A percentile compares a stretch with the other conserved stretches of the same genome.
Conservation (phyloP, 2,113 vertebrate species). For the Formicarius rufipectus region DNA sequence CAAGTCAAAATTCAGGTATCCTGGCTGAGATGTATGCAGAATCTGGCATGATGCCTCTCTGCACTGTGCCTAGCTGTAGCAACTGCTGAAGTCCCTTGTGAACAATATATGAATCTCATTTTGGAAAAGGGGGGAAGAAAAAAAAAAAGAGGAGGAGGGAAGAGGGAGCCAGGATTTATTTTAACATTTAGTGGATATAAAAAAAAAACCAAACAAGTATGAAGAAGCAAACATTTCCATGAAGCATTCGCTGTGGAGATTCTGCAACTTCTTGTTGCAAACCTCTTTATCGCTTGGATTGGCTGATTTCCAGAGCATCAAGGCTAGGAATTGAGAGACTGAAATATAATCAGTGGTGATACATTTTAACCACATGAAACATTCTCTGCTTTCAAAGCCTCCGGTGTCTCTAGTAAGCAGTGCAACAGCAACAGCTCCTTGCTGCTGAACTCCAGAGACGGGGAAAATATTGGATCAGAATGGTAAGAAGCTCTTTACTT, state of each 20-base stretch:
- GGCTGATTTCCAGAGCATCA: slow-evolving; percentile 74
- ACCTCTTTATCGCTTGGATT: slow-evolving; percentile 52
- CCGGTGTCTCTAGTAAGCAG: slow-evolving; percentile 60
- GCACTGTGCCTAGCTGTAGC: slow-evolving; percentile 49
- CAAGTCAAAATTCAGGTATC: slow-evolving; percentile 56
- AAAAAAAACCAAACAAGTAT: slow-evolving; percentile 12
- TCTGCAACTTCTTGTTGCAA: slow-evolving; percentile 51
- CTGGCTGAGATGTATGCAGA: slow-evolving; percentile 23
- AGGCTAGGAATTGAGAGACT: slow-evolving; percentile 71
- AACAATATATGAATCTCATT: slow-evolving; percentile 38
- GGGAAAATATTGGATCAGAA: slow-evolving; percentile 47
- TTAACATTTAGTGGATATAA: slow-evolving; percentile 38
- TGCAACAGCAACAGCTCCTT: slow-evolving; percentile 63
- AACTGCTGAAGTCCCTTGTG: slow-evolving; percentile 34
- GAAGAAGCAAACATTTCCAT: slow-evolving; percentile 36
- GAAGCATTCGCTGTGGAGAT: slow-evolving; percentile 44
- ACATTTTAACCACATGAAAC: slow-evolving; percentile 71
- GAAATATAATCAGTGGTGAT: slow-evolving; percentile 72
- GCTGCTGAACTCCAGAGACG: slow-evolving; percentile 50
- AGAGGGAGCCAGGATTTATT: slow-evolving; percentile 25
- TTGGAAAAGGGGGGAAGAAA: neutral
- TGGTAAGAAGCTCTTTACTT: slow-evolving; percentile 75
- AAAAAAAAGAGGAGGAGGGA: slow-evolving; percentile 21
- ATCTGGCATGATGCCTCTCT: slow-evolving; percentile 29
- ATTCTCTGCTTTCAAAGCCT: slow-evolving; percentile 65